These are phyloP conservation scores for Ptychobarbus kaznakovi DNA, from an alignment of 2,797 vertebrate species.

Conservation along the genomic window DNA sequence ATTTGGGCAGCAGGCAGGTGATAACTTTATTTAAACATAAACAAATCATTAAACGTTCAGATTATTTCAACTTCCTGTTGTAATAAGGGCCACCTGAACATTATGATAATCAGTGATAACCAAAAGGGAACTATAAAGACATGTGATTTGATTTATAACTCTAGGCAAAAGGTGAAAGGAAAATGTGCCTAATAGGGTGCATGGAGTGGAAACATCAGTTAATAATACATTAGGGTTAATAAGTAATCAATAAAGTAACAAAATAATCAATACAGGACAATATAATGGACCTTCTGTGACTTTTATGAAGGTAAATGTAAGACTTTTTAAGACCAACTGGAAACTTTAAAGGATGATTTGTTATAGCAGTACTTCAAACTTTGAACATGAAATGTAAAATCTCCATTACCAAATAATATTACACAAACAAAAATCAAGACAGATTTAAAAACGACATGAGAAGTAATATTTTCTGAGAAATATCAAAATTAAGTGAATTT, in stretches of 20 bases:
- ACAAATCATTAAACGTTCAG: background rate
- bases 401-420: too few relatives aligned
- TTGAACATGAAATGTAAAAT: too few relatives aligned
- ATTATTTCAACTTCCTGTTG: background rate
- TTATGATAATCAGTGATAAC: background rate
- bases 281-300: background rate
- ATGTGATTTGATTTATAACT: background rate
- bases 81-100: background rate
- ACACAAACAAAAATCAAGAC: background rate
- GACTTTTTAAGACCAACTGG: background rate
- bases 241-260: background rate
- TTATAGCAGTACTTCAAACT: too few relatives aligned
- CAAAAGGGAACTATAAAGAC: background rate
- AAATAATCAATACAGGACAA: background rate
- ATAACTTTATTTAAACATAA: background rate
- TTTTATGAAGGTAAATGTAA: background rate
- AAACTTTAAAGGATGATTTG: background rate
- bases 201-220: background rate
- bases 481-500: background rate
- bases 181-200: background rate
- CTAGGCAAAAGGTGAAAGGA: background rate
- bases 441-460: background rate
- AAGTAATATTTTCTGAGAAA: background rate
- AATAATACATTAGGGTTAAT: background rate
- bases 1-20: background rate